Conservation (phyloP, 2,888 invertebrate species). For the Ariolimax columbianus region DNA sequence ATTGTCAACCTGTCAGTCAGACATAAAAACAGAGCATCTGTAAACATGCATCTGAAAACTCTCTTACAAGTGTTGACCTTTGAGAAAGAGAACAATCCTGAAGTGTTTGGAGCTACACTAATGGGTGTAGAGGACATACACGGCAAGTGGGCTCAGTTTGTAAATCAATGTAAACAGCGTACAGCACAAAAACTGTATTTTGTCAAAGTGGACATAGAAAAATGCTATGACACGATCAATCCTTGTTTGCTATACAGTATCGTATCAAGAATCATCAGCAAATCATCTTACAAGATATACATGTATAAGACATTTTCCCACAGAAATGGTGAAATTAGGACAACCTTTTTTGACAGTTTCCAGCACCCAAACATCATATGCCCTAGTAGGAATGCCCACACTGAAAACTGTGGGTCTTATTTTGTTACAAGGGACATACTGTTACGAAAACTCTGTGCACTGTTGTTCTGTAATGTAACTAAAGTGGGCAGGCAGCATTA, state of each 20-base stretch:
- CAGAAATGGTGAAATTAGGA: neutral
- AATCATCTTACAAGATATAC: conserved; percentile 54
- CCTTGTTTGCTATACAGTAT: conserved; percentile 66
- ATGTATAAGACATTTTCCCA: conserved; percentile 6
- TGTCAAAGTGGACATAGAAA: conserved; percentile 74
- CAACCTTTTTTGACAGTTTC: conserved; percentile 16
- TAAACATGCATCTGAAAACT: conserved; percentile 67
- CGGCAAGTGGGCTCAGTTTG: conserved; percentile 12
- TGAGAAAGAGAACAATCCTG: conserved; percentile 55
- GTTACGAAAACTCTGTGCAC: conserved; percentile 29
- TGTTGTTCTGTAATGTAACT: conserved; percentile 32
- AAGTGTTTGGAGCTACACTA: conserved; percentile 26
- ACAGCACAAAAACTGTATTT: conserved; percentile 64
- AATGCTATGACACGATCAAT: conserved; percentile 73
- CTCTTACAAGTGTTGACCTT: conserved; percentile 62
- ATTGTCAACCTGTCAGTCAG: conserved; percentile 70
- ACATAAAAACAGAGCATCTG: conserved; percentile 48
- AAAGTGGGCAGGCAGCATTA: conserved; percentile 68
- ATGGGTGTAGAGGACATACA: conserved; percentile 34
- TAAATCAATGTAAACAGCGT: neutral
- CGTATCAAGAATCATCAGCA: conserved; percentile 59
- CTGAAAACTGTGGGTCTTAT: conserved; percentile 6
- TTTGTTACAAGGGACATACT: conserved; percentile 21
- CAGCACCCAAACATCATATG: neutral
- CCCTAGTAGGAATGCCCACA: neutral